These are phyloP conservation scores for Drosophila macrospina DNA, from an alignment of 2,888 invertebrate species.

Conservation along the genomic window DNA sequence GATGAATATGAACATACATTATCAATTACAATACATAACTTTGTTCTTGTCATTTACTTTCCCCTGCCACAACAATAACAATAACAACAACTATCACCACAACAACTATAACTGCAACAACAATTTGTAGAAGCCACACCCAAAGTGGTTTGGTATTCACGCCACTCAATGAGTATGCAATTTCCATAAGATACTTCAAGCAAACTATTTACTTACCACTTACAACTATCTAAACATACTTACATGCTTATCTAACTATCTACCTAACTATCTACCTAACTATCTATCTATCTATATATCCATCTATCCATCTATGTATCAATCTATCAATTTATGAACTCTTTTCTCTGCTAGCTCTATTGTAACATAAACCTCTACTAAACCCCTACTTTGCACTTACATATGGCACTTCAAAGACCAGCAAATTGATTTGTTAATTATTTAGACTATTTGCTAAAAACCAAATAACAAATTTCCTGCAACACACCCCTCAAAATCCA, in stretches of 20 bases:
- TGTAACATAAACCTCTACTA: slow-evolving; percentile 16
- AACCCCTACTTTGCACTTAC: slow-evolving; percentile 28
- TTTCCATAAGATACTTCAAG: slow-evolving; percentile 40
- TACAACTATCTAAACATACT: slow-evolving; percentile 32
- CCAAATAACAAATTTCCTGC: slow-evolving; percentile 24
- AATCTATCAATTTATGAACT: slow-evolving; percentile 1
- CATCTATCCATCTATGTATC: slow-evolving; percentile 1
- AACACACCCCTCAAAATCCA: not conserved
- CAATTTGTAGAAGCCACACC: slow-evolving; percentile 69
- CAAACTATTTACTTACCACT: slow-evolving; percentile 42
- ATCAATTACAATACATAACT: slow-evolving; percentile 52
- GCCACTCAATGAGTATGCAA: slow-evolving; percentile 85
- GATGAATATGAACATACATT: slow-evolving; percentile 31
- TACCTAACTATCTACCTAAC: not conserved
- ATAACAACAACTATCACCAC: slow-evolving; percentile 46
- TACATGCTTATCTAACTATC: slow-evolving; percentile 27
- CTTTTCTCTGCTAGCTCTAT: slow-evolving; percentile 17
- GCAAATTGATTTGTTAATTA: slow-evolving; percentile 72
- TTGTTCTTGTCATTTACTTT: slow-evolving; percentile 52
- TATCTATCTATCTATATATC: slow-evolving; percentile 10
- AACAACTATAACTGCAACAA: slow-evolving; percentile 46
- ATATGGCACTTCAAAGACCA: slow-evolving; percentile 51
- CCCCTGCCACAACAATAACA: slow-evolving; percentile 43
- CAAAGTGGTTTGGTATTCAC: slow-evolving; percentile 85
- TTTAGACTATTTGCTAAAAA: slow-evolving; percentile 48